Conservation (phyloP, 2,113 vertebrate species). For the western clawed frog (Xenopus tropicalis) region UCB_Xtro_10.0 CM004447.2:130253501-130254000, state of each 20-base stretch:
- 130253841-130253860: conserved; percentile 62
- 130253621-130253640: conserved; percentile 11
- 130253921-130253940: conserved; percentile 17
- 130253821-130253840: conserved; percentile 57
- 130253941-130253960: conserved; percentile 21
- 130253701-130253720: conserved; percentile 37
- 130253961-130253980: not conserved
- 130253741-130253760: conserved; percentile 32
- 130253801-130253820: conserved; percentile 26
- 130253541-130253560: conserved; percentile 9
- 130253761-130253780: conserved; percentile 27
- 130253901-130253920: conserved; percentile 21
- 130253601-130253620: not conserved
- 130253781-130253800: conserved; percentile 31
- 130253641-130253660: not conserved
- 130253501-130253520: not conserved
- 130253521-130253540: not conserved
- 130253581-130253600: conserved; percentile 19
- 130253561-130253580: conserved; percentile 3
- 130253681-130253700: not conserved
- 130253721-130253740: conserved; percentile 12
- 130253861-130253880: conserved; percentile 62
- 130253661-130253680: conserved; percentile 28
- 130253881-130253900: conserved; percentile 46
- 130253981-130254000: conserved; percentile 13